Evolutionary conservation across 2,113 vertebrate genomes (phyloP).

Genomic region (pig (Sus scrofa)): DNA sequence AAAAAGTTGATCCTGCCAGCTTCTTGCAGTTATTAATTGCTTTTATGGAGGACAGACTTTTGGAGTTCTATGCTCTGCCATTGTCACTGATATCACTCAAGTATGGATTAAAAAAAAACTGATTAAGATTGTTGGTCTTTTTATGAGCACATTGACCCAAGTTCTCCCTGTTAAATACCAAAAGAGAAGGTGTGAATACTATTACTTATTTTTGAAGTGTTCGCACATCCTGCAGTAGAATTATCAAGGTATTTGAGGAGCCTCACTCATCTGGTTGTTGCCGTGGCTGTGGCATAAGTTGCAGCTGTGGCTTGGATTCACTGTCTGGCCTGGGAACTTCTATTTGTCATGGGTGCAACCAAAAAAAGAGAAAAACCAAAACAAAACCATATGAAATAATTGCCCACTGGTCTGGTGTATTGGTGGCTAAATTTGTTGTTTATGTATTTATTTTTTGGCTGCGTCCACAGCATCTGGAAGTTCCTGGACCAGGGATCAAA

Average conservation of each 20-base stretch:
- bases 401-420: not conserved
- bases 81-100: not conserved
- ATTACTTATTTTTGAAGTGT: not conserved
- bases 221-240: not conserved
- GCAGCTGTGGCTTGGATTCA: too few relatives aligned
- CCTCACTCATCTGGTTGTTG: not conserved
- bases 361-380: too few relatives aligned
- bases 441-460: not conserved
- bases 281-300: too few relatives aligned
- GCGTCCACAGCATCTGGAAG: too few relatives aligned
- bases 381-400: not conserved
- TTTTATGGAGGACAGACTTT: constrained; percentile 1
- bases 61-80: not conserved
- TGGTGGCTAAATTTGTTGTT: not conserved
- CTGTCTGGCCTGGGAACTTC: too few relatives aligned
- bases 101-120: not conserved
- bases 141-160: not conserved
- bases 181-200: not conserved
- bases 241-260: not conserved
- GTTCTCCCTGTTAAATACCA: not conserved
- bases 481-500: too few relatives aligned
- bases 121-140: not conserved
- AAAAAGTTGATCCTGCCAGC: not conserved
- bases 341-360: too few relatives aligned
- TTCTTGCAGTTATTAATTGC: not conserved